Base-by-base conservation (phyloP, 2,113 vertebrate species). In the Esox niger region DNA sequence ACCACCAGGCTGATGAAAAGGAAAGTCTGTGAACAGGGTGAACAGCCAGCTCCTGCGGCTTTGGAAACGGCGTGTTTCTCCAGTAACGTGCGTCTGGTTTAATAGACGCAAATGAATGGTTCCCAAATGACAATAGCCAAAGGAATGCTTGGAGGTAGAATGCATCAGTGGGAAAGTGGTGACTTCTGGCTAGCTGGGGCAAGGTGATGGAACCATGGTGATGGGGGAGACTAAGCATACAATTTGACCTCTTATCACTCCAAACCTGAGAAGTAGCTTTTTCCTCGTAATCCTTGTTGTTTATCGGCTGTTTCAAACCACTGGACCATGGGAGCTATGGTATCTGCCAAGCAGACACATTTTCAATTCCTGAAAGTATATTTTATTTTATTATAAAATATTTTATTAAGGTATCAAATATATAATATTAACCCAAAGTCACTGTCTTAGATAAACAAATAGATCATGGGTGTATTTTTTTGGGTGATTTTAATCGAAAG, bases 201-300 rank as follows among this genome's bases (percentile, higher is more conserved):
- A 74, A 64, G 70, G 63, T 73, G 69, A 64, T 25, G 71, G 84
- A 69, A 67, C 75, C 78, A 80, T 79, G 65, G 79, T 43, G 60
- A 84, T 20, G 27, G 54, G 4, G 15, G 35, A 67, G 30, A 59
- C 71, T 25, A 60, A 32, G 52, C 10, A 26, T 21, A 58, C 72
- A 78, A 79, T 79, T 73, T 82, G 83, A 81, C 79, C 78, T 47
- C 71, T 54, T 31, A 59, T 77, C 59, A 74, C 68, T 80, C 26
- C 1, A 58, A 63, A 38, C 64, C 62, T 72, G 73, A 81, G 81
- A 84, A 86, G 61, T 74, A 27, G 78, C 61, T 73, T 31, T 17
- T 85, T 82, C 74, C 71, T n/a, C 79, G 78, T 79, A 7, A 70
- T 79, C 47, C 26, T 8, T 46, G 29, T 71, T 71, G 67, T 64